Conservation (phyloP, 2,797 vertebrate species). For the Coccyzus lansbergi region DNA sequence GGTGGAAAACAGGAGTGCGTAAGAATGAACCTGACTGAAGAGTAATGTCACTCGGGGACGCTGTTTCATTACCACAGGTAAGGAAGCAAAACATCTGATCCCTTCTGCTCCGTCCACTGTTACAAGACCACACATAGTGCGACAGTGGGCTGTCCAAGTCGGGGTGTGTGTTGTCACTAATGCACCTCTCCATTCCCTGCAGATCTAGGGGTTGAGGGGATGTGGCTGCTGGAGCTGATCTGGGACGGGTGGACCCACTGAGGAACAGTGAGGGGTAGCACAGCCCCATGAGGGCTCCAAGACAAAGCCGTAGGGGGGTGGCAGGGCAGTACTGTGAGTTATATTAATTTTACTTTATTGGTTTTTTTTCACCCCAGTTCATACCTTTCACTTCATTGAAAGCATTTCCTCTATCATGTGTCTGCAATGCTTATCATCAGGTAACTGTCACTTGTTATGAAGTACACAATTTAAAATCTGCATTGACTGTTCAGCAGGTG, state of each 20-base stretch:
- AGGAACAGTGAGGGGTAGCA: neutral
- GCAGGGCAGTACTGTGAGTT: neutral
- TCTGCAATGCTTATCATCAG: neutral
- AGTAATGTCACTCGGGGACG: neutral
- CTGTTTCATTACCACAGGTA: fast-evolving
- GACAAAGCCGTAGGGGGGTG: neutral
- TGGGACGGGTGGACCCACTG: neutral
- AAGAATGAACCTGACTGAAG: neutral
- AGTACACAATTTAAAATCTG: neutral
- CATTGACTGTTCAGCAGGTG: neutral
- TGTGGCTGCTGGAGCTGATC: neutral
- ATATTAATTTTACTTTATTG: neutral
- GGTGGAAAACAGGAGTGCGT: neutral
- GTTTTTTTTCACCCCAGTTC: neutral
- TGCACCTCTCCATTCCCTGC: neutral
- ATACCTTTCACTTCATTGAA: neutral
- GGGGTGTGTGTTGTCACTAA: fast-evolving
- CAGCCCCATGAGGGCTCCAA: fast-evolving
- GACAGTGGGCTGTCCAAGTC: neutral
- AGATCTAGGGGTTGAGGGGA: neutral
- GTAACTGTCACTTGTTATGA: neutral
- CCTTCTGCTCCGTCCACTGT: neutral
- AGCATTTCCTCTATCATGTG: neutral
- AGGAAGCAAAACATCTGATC: neutral
- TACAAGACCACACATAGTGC: neutral